Evolutionary conservation across 2,797 vertebrate genomes (phyloP).

Genomic region (Aplochiton taeniatus): DNA sequence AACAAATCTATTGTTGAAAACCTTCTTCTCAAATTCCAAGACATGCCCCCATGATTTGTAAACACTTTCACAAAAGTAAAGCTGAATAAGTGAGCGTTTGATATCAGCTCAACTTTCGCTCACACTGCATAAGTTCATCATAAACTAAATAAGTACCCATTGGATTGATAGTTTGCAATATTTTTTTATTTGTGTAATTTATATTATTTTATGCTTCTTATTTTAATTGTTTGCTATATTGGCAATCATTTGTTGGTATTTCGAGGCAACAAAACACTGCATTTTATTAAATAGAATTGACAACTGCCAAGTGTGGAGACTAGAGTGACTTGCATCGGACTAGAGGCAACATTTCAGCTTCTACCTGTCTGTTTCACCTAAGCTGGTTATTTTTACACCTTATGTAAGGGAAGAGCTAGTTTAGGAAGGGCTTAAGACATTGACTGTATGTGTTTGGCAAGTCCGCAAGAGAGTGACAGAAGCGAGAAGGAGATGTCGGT

Average conservation of each 20-base stretch:
- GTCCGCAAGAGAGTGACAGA: background rate
- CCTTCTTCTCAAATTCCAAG: too few species aligned
- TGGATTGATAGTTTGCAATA: too few species aligned
- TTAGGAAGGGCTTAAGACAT: background rate
- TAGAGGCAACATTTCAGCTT: background rate
- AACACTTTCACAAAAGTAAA: too few species aligned
- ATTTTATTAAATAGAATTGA: constrained; percentile 2
- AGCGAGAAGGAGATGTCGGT: background rate
- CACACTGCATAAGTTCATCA: too few species aligned
- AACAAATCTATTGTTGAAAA: too few species aligned
- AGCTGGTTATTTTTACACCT: constrained; percentile 25
- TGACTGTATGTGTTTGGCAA: constrained; percentile 1
- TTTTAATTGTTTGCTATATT: background rate
- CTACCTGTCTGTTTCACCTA: background rate
- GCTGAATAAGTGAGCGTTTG: too few species aligned
- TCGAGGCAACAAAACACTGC: too few species aligned
- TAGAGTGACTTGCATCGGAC: constrained; percentile 15
- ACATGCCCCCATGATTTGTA: too few species aligned
- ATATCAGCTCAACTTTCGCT: too few species aligned
- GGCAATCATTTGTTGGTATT: background rate
- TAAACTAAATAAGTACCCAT: too few species aligned
- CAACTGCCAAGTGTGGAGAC: background rate
- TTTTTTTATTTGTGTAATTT: too few species aligned
- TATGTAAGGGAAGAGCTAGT: constrained; percentile 8
- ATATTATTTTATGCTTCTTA: too few species aligned